Percentiles rank a stretch among this genome's conserved stretches.
These are phyloP conservation scores for Pollenia amentaria DNA, from an alignment of 2,888 invertebrate genomes.

Conservation along the genomic window DNA sequence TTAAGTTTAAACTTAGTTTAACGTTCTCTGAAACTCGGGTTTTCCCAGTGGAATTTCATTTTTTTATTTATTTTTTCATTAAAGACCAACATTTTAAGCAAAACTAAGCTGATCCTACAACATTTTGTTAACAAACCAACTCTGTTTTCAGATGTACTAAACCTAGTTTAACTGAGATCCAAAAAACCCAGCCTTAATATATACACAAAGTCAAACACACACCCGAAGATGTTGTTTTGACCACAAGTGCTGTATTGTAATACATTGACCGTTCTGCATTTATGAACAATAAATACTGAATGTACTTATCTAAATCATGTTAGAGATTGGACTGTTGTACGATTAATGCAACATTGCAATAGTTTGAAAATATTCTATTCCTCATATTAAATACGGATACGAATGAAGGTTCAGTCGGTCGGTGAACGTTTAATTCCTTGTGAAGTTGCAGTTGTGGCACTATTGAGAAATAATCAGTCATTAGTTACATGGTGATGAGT, in stretches of 20 bases:
- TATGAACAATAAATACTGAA: constrained; percentile 45
- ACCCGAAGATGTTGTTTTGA: constrained; percentile 13
- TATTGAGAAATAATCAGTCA: constrained; percentile 59
- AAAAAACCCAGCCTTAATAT: no score
- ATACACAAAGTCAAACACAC: not conserved
- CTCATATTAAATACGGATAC: not conserved
- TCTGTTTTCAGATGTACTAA: no score
- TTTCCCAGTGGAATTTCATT: no score
- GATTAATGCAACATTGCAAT: constrained; percentile 22
- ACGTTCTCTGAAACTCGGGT: no score
- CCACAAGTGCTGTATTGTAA: constrained; percentile 30
- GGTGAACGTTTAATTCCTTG: not conserved
- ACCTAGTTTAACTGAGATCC: no score
- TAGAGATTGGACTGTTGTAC: not conserved
- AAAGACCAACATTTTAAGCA: no score
- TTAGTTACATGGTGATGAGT: constrained; percentile 64
- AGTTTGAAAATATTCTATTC: constrained; percentile 3
- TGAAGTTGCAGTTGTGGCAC: constrained; percentile 14
- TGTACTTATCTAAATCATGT: not conserved
- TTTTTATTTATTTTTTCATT: no score
- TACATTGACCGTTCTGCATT: constrained; percentile 72
- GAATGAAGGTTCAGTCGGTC: not conserved
- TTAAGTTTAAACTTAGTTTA: no score
- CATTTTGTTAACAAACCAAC: no score
- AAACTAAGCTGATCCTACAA: no score